phyloP scores from a whole-genome alignment of 2,113 vertebrate genomes.

The Empidonax alnorum region DNA sequence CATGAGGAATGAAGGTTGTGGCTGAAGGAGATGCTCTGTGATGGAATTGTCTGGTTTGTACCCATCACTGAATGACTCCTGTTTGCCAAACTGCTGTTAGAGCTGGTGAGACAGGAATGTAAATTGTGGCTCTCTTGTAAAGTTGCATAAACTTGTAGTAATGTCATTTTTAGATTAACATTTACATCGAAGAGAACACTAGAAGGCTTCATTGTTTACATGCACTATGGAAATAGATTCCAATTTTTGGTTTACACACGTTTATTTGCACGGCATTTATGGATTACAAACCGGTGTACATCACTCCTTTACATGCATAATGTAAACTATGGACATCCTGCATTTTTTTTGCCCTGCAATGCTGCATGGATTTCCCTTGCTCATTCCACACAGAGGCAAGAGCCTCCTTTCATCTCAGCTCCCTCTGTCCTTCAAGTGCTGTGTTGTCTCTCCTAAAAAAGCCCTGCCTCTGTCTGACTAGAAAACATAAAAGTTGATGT shows the following conservation, averaged over 20 bases:
- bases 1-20: constrained; percentile 11
- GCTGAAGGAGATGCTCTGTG: not conserved
- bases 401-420: constrained; percentile 60
- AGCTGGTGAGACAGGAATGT: constrained; percentile 45
- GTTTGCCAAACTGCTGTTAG: constrained; percentile 30
- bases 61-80: not conserved
- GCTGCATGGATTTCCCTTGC: not conserved
- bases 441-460: not conserved
- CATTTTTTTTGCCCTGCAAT: constrained; percentile 4
- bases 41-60: not conserved
- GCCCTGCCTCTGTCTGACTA: constrained; percentile 12
- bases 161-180: constrained; percentile 37
- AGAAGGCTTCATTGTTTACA: constrained; percentile 48
- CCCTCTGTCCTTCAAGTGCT: constrained; percentile 43
- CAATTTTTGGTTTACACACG: constrained; percentile 39
- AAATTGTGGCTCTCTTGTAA: constrained; percentile 31
- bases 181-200: constrained; percentile 28
- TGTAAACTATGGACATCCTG: not conserved
- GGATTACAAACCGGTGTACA: constrained; percentile 32
- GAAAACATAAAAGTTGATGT: constrained; percentile 46
- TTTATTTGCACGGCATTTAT: constrained; percentile 39
- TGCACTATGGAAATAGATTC: constrained; percentile 56
- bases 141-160: constrained; percentile 39
- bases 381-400: constrained; percentile 13
- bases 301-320: constrained; percentile 14